Conservation (phyloP, 2,113 vertebrate species). For the Jacana jacana region DNA sequence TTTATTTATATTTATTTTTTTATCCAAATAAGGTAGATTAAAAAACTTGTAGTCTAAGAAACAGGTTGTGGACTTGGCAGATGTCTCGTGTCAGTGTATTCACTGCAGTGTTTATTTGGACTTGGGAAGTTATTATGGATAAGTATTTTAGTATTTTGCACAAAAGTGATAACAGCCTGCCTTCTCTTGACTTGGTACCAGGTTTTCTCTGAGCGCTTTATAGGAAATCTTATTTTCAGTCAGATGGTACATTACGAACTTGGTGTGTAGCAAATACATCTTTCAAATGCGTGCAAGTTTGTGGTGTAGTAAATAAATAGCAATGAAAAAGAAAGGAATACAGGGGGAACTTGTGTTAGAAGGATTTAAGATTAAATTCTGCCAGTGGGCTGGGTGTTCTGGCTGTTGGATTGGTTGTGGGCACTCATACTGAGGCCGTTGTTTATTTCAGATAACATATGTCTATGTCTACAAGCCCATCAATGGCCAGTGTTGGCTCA, state of each 20-base stretch:
- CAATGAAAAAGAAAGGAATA: neutral
- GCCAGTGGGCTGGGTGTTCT: neutral
- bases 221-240: neutral
- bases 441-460: neutral
- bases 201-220: neutral
- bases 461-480: neutral
- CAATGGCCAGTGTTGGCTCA: rapidly evolving
- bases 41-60: neutral
- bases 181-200: neutral
- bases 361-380: neutral
- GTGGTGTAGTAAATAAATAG: neutral
- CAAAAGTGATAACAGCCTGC: neutral
- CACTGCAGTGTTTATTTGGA: neutral
- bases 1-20: neutral
- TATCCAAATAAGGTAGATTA: neutral
- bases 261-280: neutral
- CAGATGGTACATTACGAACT: neutral
- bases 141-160: neutral
- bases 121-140: neutral
- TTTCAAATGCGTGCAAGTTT: neutral
- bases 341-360: neutral
- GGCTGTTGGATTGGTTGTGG: neutral
- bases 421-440: rapidly evolving
- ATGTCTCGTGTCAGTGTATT: neutral
- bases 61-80: neutral